Base-by-base conservation (phyloP, 2,888 invertebrate genomes). In the Schizotus pectinicornis region DNA sequence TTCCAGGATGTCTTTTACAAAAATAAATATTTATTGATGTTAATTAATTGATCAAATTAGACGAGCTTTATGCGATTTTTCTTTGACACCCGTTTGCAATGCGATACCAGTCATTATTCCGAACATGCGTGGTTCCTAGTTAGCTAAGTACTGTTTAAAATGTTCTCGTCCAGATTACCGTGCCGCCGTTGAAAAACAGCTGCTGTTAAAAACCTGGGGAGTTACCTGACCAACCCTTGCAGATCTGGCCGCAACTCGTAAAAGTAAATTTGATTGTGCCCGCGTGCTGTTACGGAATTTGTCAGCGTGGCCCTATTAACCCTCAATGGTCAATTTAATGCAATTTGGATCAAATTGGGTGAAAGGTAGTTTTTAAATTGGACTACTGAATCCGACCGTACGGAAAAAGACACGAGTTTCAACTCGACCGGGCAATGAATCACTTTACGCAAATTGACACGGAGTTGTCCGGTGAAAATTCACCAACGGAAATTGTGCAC, bases 241-340 rank as follows among this genome's bases (percentile, higher is more conserved):
- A 22, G 41, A 7, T 41, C 6, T 11, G 3, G 33, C 8, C 49
- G 37, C 52, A 45, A 53, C 55, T 61, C 67, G 64, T 70, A 67
- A 67, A 68, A 67, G 64, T 65, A 68, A 70, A 70, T 70, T 69
- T 66, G 67, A 70, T 70, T 68, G 67, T 62, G 60, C 63, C 56
- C 51, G 43, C 59, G 59, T 63, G 58, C n/a, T 59, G 59, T 62
- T 57, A 51, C 51, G 50, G 62, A 66, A 66, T 65, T 55, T 68
- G 67, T 64, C 65, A 65, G 63, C 62, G 60, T 36, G 39, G 64
- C 61, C 67, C 70, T 64, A 67, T 69, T 69, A 69, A 66, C 58
- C 67, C 62, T 62, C 64, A 61, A 69, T 67, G 72, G 70, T 68
- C 72, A 70, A 72, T 74, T 72, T 69, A 69, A 72, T 72, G 67